These are phyloP conservation scores for Colaptes auratus DNA, from an alignment of 2,113 vertebrate genomes.

Conservation along the genomic window DNA sequence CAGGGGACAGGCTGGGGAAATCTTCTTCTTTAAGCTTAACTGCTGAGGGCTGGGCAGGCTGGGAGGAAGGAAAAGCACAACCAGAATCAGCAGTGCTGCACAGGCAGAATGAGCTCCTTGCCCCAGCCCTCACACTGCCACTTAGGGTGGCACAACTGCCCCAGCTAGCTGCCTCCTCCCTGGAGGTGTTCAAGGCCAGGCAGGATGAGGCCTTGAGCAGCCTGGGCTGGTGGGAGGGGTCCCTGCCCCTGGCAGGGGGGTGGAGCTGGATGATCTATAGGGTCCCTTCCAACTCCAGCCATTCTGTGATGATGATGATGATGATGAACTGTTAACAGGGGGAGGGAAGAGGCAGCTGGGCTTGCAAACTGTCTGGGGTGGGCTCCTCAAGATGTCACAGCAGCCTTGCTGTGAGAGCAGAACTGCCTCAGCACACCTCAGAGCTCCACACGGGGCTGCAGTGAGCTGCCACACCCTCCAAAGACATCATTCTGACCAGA, in stretches of 20 bases:
- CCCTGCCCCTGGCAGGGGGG: too few relatives aligned
- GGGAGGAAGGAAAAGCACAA: neutral
- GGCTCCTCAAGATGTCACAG: neutral
- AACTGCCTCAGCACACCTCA: neutral
- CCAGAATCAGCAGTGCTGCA: neutral
- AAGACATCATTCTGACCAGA: neutral
- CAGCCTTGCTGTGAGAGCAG: neutral
- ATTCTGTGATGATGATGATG: too few relatives aligned
- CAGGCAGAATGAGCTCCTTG: neutral
- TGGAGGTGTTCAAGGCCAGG: too few relatives aligned
- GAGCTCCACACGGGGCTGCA: accelerated
- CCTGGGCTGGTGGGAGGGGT: too few relatives aligned
- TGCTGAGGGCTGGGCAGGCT: slow-evolving; percentile 62
- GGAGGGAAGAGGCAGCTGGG: neutral
- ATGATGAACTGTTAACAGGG: neutral
- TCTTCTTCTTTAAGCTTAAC: slow-evolving; percentile 91
- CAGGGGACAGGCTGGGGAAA: slow-evolving; percentile 88
- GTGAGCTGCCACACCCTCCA: neutral
- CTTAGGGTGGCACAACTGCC: neutral
- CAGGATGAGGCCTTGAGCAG: too few relatives aligned
- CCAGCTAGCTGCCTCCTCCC: too few relatives aligned
- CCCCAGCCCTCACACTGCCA: neutral
- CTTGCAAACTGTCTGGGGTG: neutral
- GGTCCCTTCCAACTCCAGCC: too few relatives aligned
- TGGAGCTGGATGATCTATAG: too few relatives aligned